A percentile compares a stretch with the other conserved stretches of the same genome.
These are phyloP conservation scores for Diglossa cyanea DNA, from an alignment of 2,797 vertebrate species.

Conservation along the genomic window DNA sequence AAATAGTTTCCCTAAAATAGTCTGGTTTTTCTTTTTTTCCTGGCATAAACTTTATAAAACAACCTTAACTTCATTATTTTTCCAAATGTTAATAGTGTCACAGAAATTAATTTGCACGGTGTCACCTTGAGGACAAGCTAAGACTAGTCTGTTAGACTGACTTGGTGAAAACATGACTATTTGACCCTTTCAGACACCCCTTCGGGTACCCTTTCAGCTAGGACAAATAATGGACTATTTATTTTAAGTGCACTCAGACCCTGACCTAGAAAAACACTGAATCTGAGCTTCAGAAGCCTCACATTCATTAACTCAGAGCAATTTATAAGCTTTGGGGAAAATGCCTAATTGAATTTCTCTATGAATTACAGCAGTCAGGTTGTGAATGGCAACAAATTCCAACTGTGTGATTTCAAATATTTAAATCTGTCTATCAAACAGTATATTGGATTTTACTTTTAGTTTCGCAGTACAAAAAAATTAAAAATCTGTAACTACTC, in stretches of 20 bases:
- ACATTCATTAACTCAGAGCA: constrained; percentile 73
- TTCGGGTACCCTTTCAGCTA: not conserved
- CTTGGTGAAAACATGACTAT: not conserved
- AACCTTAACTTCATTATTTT: constrained; percentile 62
- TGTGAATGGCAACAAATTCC: constrained; percentile 74
- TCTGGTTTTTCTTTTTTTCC: constrained; percentile 14
- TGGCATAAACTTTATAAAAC: constrained; percentile 52
- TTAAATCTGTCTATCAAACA: constrained; percentile 71
- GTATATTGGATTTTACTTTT: constrained; percentile 76
- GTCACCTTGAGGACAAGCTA: constrained; percentile 13
- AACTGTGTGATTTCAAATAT: constrained; percentile 73
- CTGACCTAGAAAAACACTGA: constrained; percentile 66
- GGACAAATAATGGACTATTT: not conserved
- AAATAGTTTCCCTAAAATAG: not conserved
- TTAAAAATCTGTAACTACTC: constrained; percentile 71
- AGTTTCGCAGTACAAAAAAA: constrained; percentile 68
- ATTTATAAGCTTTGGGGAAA: constrained; percentile 65
- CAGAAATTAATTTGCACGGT: constrained; percentile 77
- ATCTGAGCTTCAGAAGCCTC: constrained; percentile 77
- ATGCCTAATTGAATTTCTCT: constrained; percentile 78
- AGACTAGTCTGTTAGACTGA: not conserved
- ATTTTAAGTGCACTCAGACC: constrained; percentile 28
- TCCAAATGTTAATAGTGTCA: constrained; percentile 56
- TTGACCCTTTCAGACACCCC: not conserved
- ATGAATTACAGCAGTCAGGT: constrained; percentile 74